A percentile compares a stretch with the other conserved stretches of the same genome.
phyloP scores from a whole-genome alignment of 1,140 invertebrate species.

The Sitodiplosis mosellana region DNA sequence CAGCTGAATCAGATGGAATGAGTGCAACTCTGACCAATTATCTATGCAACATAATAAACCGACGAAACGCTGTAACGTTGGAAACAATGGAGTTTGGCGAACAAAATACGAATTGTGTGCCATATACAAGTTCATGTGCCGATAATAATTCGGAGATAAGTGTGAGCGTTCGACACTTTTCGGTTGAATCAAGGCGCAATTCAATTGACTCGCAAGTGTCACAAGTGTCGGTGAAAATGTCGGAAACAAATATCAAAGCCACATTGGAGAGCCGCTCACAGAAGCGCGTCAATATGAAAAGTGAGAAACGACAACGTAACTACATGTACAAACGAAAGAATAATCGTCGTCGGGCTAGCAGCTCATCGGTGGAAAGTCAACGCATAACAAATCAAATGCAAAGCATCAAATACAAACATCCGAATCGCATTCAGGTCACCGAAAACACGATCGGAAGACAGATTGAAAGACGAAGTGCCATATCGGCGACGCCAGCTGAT shows the following conservation, averaged over 20 bases:
- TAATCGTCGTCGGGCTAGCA: conserved; percentile 42
- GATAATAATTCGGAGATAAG: conserved; percentile 57
- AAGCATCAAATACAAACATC: conserved; percentile 14
- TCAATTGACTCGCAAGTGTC: conserved; percentile 51
- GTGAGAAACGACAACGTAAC: conserved; percentile 23
- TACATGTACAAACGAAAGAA: conserved; percentile 27
- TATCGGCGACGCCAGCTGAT: conserved; percentile 28
- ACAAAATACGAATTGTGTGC: conserved; percentile 20
- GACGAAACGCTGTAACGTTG: conserved; percentile 56
- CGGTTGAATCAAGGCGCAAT: conserved; percentile 62
- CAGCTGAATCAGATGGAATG: conserved; percentile 51
- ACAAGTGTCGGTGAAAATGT: conserved; percentile 65
- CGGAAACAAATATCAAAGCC: conserved; percentile 57
- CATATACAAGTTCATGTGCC: conserved; percentile 31
- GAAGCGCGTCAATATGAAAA: conserved; percentile 25
- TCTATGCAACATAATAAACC: conserved; percentile 63
- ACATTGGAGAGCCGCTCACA: conserved; percentile 25
- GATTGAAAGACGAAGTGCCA: conserved; percentile 37
- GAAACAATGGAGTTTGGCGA: conserved; percentile 24
- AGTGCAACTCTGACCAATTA: conserved; percentile 76
- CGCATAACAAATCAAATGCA: conserved; percentile 26
- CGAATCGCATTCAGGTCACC: conserved; percentile 20
- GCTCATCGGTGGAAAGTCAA: conserved; percentile 61
- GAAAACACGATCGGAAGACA: conserved; percentile 17
- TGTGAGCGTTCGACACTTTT: conserved; percentile 54